Conservation (phyloP, 1,140 invertebrate genomes). For the Polypedilum vanderplanki region DNA sequence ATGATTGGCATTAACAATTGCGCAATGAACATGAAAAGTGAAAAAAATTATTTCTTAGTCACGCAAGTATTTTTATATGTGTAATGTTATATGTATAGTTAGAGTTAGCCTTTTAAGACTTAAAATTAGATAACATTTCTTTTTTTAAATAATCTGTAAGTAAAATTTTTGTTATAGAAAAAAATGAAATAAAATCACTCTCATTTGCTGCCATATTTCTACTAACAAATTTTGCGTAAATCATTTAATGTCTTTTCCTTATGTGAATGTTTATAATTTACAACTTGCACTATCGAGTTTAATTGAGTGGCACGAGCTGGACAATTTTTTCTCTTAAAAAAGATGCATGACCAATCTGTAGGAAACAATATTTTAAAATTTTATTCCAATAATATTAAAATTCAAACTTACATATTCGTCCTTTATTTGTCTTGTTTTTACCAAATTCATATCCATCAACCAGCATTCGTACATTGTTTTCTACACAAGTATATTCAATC, state of each 20-base stretch:
- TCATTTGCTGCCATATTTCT: not conserved
- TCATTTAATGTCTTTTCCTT: not conserved
- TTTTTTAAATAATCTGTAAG: not conserved
- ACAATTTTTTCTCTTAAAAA: no score
- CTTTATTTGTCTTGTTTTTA: not conserved
- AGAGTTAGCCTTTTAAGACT: no score
- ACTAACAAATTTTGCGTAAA: not conserved
- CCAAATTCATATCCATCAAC: not conserved
- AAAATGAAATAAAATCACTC: not conserved
- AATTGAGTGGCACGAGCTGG: no score
- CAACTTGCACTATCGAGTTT: no score
- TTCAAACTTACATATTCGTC: not conserved
- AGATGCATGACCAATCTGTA: not conserved
- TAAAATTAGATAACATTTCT: conserved; percentile 2
- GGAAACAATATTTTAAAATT: not conserved
- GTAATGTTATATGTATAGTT: no score
- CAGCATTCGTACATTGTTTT: not conserved
- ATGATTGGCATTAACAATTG: not conserved
- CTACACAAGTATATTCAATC: not conserved
- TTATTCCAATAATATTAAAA: not conserved
- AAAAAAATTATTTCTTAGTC: not conserved
- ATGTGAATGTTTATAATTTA: not conserved
- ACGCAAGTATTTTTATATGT: not conserved
- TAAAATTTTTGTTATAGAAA: not conserved
- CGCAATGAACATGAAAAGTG: not conserved